Base-by-base conservation (phyloP, 2,113 vertebrate species). In the Trogon surrucura region DNA sequence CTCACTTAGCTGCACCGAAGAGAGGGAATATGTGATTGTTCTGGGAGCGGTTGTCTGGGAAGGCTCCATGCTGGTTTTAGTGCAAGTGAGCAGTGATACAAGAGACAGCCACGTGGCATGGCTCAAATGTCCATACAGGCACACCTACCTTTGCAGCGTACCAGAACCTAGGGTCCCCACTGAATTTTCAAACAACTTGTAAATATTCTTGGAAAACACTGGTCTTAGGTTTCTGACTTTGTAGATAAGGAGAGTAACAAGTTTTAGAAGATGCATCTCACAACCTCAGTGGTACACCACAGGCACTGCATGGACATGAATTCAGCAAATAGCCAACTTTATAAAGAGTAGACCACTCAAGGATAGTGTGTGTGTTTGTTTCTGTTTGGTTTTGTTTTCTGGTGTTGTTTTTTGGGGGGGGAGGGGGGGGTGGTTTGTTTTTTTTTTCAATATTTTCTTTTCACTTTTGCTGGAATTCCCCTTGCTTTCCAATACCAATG, bases 381-480 rank as follows among this genome's bases (percentile, higher is more conserved):
- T 13, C 41, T 41, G 41, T 41, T 41, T 41, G 41, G 41, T 41
- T 41, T 41, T 41, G 10, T 41, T 41, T 41, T 41, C 41, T 41
- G 41, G 41, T 11, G 41, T 41, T 41, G 41, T 11, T 41, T 41
- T 41, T 41, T 41, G 4, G 10, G 41, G 3, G 30, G 9, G 12
- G 4, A 66, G 9, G 0, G 10, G 45, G 45, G 45, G 14, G 0
- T 14, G 26, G 34, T 54, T 50, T 3, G 0, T 3, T 16, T 78
- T 80, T 61, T 84, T 78, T 44, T 13, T 41, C 41, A 41, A 32
- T 15, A 70, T 41, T 9, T 1, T 95, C 48, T 82, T 58, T 5
- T 67, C 13, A 83, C 12, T 36, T 16, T 11, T 47, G 6, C 22
- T 45, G 85, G 27, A 79, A 72, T 3, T 34, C 5, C 11, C 7